These are phyloP conservation scores for Lepidochrysops patricia DNA, from an alignment of 2,888 invertebrate genomes.

Conservation along the genomic window DNA sequence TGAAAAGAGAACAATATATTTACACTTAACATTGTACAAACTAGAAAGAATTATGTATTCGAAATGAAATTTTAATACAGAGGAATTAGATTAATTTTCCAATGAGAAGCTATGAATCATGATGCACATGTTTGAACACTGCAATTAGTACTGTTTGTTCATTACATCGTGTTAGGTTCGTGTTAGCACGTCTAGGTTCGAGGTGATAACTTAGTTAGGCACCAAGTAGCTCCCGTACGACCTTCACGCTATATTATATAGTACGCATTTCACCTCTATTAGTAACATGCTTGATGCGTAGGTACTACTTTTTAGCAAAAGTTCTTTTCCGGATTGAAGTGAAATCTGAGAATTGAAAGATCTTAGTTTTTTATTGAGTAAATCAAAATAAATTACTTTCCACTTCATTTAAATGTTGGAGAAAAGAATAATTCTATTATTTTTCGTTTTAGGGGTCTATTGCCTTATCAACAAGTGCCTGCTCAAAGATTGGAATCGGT, in stretches of 20 bases:
- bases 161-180: constrained; percentile 23
- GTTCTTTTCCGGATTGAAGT: too few species aligned
- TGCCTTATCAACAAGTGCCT: neutral
- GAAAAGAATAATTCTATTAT: too few species aligned
- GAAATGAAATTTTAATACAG: neutral
- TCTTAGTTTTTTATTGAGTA: too few species aligned
- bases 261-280: too few species aligned
- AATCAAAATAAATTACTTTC: too few species aligned
- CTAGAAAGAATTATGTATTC: neutral
- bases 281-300: too few species aligned
- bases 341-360: too few species aligned
- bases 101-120: neutral
- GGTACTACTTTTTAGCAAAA: too few species aligned
- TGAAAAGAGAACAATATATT: too few species aligned
- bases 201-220: constrained; percentile 43
- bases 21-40: too few species aligned
- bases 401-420: too few species aligned
- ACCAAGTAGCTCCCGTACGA: constrained; percentile 24
- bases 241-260: too few species aligned
- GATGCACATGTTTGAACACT: constrained; percentile 20
- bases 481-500: neutral
- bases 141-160: constrained; percentile 31
- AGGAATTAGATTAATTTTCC: neutral
- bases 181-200: constrained; percentile 23
- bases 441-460: neutral